A percentile compares a stretch with the other conserved stretches of the same genome.
These are phyloP conservation scores for Heteromurus nitidus DNA, from an alignment of 2,888 invertebrate genomes.

Conservation along the genomic window DNA sequence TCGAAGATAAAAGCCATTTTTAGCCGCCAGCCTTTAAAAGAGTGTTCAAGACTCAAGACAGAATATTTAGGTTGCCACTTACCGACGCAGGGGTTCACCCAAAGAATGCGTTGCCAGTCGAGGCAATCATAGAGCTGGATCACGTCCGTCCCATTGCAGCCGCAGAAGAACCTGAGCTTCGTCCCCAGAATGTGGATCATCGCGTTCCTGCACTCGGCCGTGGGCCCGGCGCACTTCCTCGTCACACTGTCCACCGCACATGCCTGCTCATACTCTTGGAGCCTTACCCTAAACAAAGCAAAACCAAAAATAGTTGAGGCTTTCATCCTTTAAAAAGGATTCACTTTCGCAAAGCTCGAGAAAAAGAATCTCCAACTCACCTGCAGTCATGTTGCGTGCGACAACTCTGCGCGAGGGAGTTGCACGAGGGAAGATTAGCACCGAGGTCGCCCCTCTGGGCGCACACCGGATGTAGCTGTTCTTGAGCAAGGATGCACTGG, in stretches of 20 bases:
- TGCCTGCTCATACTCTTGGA: slow-evolving; percentile 92
- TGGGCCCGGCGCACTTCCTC: slow-evolving; percentile 90
- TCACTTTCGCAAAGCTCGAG: too few relatives aligned
- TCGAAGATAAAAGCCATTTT: not conserved
- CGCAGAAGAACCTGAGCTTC: slow-evolving; percentile 90
- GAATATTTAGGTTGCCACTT: too few relatives aligned
- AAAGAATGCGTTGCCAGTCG: slow-evolving; percentile 91
- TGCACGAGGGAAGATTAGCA: slow-evolving; percentile 87
- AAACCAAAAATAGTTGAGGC: too few relatives aligned
- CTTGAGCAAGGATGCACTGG: slow-evolving; percentile 89
- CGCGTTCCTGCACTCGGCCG: slow-evolving; percentile 88
- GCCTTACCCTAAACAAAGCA: slow-evolving; percentile 86
- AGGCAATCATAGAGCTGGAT: slow-evolving; percentile 90
- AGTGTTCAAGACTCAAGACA: not conserved
- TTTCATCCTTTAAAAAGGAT: too few relatives aligned
- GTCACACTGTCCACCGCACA: slow-evolving; percentile 94
- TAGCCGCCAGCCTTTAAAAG: not conserved
- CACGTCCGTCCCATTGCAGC: slow-evolving; percentile 90
- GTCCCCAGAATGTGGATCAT: slow-evolving; percentile 92
- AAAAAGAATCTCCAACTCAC: too few relatives aligned
- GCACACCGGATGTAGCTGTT: slow-evolving; percentile 89
- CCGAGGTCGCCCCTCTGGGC: slow-evolving; percentile 85
- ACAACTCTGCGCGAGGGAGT: slow-evolving; percentile 88
- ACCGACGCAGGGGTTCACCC: slow-evolving; percentile 96
- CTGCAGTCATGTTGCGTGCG: slow-evolving; percentile 89